Base-by-base conservation (phyloP, 1,140 invertebrate genomes). In the Apis laboriosa region DNA sequence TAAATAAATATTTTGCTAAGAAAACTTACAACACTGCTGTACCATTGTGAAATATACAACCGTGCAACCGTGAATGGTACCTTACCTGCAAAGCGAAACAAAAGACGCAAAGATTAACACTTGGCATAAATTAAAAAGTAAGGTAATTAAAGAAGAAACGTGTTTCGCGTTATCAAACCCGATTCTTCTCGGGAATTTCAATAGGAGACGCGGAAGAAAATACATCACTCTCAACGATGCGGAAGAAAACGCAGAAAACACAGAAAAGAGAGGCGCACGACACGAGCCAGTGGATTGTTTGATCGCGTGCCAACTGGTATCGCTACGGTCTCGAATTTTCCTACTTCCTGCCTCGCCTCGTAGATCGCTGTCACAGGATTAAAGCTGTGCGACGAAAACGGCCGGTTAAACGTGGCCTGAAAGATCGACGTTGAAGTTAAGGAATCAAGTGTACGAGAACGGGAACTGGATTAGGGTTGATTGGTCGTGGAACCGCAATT, bases 321-420 rank as follows among this genome's bases (percentile, higher is more conserved):
- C 80, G 49, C 43, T 9, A 43, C 24, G 51, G 71, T 72, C 34
- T 58, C 66, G 76, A 83, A 66, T 83, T 78, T 64, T 64, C 67
- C 21, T 63, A 43, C 51, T 83, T 79, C 13, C 76, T 56, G 34
- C 2, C 34, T 53, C 60, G 61, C 8, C 13, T 49, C 60, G 58
- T 79, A 67, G 76, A 79, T 80, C 70, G 43, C 28, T 67, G 82
- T 74, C 70, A 68, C 28, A 55, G 77, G 60, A 84, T 84, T 80
- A 79, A 74, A 60, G 68, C 34, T 24, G 53, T 12, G 49, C 70
- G 83, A 75, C 51, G 66, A 70, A 68, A 80, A 79, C 78, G 51
- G 78, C 12, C 66, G 24, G 72, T 67, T 79, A 66, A 64, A 24
- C 71, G 60, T 24, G 9, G 7, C 64, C 24, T 13, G 64, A 64